phyloP scores from a whole-genome alignment of 2,797 vertebrate genomes.

The Calcarius lapponicus region DNA sequence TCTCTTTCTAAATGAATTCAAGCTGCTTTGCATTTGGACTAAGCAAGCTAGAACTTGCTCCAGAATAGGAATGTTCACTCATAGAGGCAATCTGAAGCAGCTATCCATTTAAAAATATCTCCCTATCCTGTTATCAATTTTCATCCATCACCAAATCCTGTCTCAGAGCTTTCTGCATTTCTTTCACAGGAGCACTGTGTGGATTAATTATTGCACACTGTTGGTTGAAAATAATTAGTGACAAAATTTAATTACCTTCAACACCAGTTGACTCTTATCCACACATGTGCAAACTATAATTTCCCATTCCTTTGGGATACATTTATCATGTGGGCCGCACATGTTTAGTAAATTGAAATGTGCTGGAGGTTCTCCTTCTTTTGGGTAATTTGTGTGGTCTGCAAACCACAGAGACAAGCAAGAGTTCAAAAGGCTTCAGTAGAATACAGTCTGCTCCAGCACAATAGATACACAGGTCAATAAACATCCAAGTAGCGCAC shows the following conservation, averaged over 20 bases:
- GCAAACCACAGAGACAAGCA: neutral
- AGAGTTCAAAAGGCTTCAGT: neutral
- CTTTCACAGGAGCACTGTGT: neutral
- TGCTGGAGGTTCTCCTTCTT: neutral
- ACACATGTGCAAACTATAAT: neutral
- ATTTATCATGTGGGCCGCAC: neutral
- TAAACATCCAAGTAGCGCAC: neutral
- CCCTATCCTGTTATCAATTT: neutral
- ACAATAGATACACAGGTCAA: neutral
- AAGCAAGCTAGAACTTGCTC: neutral
- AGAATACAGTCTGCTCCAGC: neutral
- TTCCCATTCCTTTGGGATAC: neutral
- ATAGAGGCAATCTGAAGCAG: neutral
- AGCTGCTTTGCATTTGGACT: neutral
- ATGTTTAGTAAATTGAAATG: neutral
- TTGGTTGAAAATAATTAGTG: neutral
- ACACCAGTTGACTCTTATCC: neutral
- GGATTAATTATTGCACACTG: neutral
- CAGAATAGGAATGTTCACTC: neutral
- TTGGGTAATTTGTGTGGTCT: conserved; percentile 2
- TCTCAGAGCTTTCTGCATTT: neutral
- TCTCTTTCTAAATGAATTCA: neutral
- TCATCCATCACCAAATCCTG: neutral
- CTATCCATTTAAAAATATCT: neutral
- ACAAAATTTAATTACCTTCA: conserved; percentile 2